A percentile compares a stretch with the other conserved stretches of the same genome.
phyloP scores from a whole-genome alignment of 2,797 vertebrate genomes.

The Oophaga sylvatica region DNA sequence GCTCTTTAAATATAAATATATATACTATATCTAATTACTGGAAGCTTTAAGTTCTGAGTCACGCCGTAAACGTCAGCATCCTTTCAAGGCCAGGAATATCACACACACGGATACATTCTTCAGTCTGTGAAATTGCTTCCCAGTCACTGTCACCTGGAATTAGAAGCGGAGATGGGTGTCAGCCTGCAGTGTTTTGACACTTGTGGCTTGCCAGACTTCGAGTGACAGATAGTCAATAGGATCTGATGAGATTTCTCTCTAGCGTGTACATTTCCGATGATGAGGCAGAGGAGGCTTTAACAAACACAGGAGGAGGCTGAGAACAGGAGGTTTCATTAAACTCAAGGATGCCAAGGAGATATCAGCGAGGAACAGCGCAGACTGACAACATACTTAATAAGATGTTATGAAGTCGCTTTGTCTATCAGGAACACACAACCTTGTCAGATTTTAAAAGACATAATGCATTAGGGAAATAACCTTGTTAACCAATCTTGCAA shows the following conservation, averaged over 20 bases:
- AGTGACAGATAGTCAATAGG: constrained; percentile 63
- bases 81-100: constrained; percentile 51
- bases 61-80: constrained; percentile 26
- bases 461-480: constrained; percentile 54
- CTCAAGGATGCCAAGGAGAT: constrained; percentile 59
- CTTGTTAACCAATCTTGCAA: constrained; percentile 49
- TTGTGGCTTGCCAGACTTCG: constrained; percentile 56
- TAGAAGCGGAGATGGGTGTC: constrained; percentile 58
- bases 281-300: constrained; percentile 58
- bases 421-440: constrained; percentile 49
- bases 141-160: constrained; percentile 59
- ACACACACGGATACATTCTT: constrained; percentile 54
- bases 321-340: constrained; percentile 62
- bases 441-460: constrained; percentile 47
- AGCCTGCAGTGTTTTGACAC: constrained; percentile 60
- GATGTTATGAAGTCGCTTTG: constrained; percentile 61
- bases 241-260: constrained; percentile 61
- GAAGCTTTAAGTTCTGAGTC: constrained; percentile 28
- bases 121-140: constrained; percentile 60
- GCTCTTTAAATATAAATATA: neutral
- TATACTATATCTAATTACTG: constrained; percentile 28
- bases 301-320: constrained; percentile 59
- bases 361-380: constrained; percentile 50
- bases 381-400: constrained; percentile 62
- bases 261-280: constrained; percentile 55